These are phyloP conservation scores for Acrobasis suavella DNA, from an alignment of 2,888 invertebrate species.

Conservation along the genomic window DNA sequence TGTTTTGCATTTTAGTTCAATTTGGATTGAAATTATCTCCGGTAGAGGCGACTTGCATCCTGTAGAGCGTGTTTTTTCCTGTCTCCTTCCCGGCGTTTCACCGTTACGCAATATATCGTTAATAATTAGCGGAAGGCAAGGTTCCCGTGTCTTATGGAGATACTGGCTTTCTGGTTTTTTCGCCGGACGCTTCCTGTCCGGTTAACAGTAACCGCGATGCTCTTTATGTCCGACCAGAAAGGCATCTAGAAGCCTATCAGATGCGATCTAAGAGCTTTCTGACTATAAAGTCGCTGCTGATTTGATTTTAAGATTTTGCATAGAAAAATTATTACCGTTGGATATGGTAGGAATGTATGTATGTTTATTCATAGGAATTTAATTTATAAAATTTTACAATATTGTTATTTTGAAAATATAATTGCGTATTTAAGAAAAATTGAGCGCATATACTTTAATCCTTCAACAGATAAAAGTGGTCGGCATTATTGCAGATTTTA, in stretches of 20 bases:
- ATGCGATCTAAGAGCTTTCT: constrained; percentile 23
- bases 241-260: constrained; percentile 35
- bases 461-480: constrained; percentile 51
- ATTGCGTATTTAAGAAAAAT: not conserved
- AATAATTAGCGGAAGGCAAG: constrained; percentile 82
- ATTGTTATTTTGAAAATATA: not conserved
- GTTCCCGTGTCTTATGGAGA: constrained; percentile 81
- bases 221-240: constrained; percentile 48
- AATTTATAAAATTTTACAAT: not conserved
- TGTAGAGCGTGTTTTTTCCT: constrained; percentile 76
- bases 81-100: constrained; percentile 80
- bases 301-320: constrained; percentile 17
- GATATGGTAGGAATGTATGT: not conserved
- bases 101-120: constrained; percentile 82
- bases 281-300: constrained; percentile 37
- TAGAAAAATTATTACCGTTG: not conserved
- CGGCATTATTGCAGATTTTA: constrained; percentile 53
- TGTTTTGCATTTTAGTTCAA: constrained; percentile 47
- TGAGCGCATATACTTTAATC: constrained; percentile 19
- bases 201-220: constrained; percentile 53
- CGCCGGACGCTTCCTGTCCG: constrained; percentile 67
- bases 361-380: not conserved
- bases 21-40: constrained; percentile 46
- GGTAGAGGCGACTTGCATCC: constrained; percentile 67
- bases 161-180: constrained; percentile 73